These are phyloP conservation scores for Ctena decussata DNA, from an alignment of 2,888 invertebrate species.

Conservation along the genomic window DNA sequence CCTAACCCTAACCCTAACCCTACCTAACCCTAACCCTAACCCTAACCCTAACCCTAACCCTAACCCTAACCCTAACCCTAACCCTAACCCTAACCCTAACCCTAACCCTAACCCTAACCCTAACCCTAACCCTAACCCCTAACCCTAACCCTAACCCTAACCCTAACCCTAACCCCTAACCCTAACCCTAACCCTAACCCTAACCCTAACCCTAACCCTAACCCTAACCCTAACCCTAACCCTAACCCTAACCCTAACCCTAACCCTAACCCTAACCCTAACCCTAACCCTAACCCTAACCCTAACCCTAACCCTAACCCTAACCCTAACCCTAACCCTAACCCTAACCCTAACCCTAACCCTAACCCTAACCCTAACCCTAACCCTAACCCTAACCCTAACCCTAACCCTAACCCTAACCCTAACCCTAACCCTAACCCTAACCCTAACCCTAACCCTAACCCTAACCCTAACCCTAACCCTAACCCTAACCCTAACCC, in stretches of 20 bases:
- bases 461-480: constrained; percentile 64
- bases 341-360: constrained; percentile 29
- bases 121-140: constrained; percentile 44
- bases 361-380: constrained; percentile 35
- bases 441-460: constrained; percentile 65
- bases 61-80: constrained; percentile 59
- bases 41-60: constrained; percentile 62
- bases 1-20: constrained; percentile 63
- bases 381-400: constrained; percentile 49
- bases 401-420: constrained; percentile 50
- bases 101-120: constrained; percentile 66
- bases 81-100: constrained; percentile 62
- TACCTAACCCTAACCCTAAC: constrained; percentile 54
- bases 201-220: constrained; percentile 47
- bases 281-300: constrained; percentile 69
- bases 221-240: constrained; percentile 55
- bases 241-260: constrained; percentile 61
- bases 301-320: constrained; percentile 69
- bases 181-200: constrained; percentile 62
- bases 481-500: constrained; percentile 71
- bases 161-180: constrained; percentile 31
- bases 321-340: constrained; percentile 56
- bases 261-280: constrained; percentile 66
- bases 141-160: constrained; percentile 26
- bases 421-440: constrained; percentile 41